Evolutionary conservation across 2,888 invertebrate species (phyloP).

Genomic region (Scaptomyza polygonia): DNA sequence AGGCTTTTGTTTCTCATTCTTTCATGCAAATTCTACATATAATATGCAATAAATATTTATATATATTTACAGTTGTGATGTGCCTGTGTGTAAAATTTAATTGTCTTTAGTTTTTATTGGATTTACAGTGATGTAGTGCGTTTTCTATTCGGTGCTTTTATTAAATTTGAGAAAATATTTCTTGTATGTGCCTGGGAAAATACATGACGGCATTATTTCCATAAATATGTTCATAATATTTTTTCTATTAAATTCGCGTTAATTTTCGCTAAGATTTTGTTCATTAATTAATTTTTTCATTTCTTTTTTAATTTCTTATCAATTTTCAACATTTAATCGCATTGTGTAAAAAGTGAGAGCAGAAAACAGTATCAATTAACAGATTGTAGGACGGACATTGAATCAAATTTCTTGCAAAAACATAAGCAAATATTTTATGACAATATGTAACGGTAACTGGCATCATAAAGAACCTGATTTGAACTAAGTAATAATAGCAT

Average conservation of each 20-base stretch:
- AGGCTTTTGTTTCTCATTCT: constrained; percentile 35
- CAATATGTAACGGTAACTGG: constrained; percentile 21
- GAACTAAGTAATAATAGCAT: constrained; percentile 45
- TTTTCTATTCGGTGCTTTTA: constrained; percentile 37
- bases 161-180: constrained; percentile 45
- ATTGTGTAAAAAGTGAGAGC: constrained; percentile 29
- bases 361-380: constrained; percentile 59
- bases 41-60: constrained; percentile 4
- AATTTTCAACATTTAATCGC: constrained; percentile 32
- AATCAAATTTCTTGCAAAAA: constrained; percentile 63
- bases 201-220: constrained; percentile 16
- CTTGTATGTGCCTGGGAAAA: constrained; percentile 42
- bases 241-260: constrained; percentile 68
- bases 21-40: constrained; percentile 36
- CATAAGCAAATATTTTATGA: constrained; percentile 13
- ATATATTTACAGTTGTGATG: constrained; percentile 70
- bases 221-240: constrained; percentile 29
- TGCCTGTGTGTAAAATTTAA: constrained; percentile 27
- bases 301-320: constrained; percentile 18
- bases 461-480: constrained; percentile 35
- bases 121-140: constrained; percentile 64
- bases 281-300: neutral
- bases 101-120: constrained; percentile 12
- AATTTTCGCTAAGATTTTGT: constrained; percentile 55
- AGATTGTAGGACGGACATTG: constrained; percentile 74